A percentile compares a stretch with the other conserved stretches of the same genome.
These are phyloP conservation scores for Dasypogon diadema DNA, from an alignment of 2,888 invertebrate genomes.

Conservation along the genomic window DNA sequence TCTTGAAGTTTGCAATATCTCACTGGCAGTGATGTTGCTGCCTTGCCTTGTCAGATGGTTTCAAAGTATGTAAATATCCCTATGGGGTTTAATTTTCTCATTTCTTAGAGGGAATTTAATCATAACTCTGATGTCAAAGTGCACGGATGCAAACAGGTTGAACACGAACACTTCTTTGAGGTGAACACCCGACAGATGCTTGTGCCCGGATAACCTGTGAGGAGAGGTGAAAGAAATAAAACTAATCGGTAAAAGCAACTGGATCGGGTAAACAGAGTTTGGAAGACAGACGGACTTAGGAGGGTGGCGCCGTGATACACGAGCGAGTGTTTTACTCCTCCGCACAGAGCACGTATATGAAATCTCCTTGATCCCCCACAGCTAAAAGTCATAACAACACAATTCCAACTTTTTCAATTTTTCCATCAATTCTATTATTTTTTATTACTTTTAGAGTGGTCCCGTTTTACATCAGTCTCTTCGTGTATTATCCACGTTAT, in stretches of 20 bases:
- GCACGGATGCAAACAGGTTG: slow-evolving; percentile 25
- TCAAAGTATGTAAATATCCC: slow-evolving; percentile 17
- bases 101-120: slow-evolving; percentile 16
- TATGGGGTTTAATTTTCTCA: slow-evolving; percentile 15
- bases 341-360: not conserved
- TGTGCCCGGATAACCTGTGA: not conserved
- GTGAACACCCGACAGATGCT: not conserved
- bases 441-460: slow-evolving; percentile 41
- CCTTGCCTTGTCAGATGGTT: slow-evolving; percentile 13
- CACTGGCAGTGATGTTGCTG: not conserved
- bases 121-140: slow-evolving; percentile 36
- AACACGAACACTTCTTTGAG: slow-evolving; percentile 11
- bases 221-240: not conserved
- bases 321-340: too few relatives aligned
- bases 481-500: slow-evolving; percentile 44
- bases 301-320: too few relatives aligned
- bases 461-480: slow-evolving; percentile 39
- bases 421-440: slow-evolving; percentile 49
- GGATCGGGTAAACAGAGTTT: not conserved
- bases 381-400: slow-evolving; percentile 30
- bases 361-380: not conserved
- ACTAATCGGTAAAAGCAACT: not conserved
- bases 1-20: slow-evolving; percentile 7
- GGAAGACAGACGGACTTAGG: too few relatives aligned
- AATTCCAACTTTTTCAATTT: slow-evolving; percentile 48